These are phyloP conservation scores for Chionis minor DNA, from an alignment of 2,113 vertebrate species.

Conservation along the genomic window DNA sequence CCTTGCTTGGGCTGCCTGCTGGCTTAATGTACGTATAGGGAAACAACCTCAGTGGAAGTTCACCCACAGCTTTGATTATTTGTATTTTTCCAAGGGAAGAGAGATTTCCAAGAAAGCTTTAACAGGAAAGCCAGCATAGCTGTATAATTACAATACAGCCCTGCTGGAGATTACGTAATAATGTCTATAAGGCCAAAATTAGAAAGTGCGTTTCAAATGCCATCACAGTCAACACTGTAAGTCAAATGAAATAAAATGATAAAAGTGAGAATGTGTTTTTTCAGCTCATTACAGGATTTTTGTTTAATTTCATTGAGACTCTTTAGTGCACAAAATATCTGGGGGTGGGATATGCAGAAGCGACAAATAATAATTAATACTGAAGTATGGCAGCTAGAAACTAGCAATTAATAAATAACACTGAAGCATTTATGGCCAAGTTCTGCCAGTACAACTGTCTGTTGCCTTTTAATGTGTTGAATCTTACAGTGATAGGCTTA, in stretches of 20 bases:
- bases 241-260: neutral
- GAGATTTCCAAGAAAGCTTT: neutral
- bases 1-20: neutral
- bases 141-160: neutral
- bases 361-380: neutral
- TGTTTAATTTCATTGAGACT: neutral
- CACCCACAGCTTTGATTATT: neutral
- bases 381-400: neutral
- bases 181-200: neutral
- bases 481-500: neutral
- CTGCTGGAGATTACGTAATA: neutral
- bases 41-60: neutral
- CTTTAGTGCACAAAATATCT: neutral
- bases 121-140: neutral
- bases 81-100: neutral
- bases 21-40: neutral
- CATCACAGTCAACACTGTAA: neutral
- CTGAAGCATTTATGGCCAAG: neutral
- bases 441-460: neutral
- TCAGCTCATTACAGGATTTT: neutral
- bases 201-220: neutral
- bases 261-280: neutral
- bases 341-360: neutral
- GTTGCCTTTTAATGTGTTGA: neutral
- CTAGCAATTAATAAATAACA: neutral